phyloP scores from a whole-genome alignment of 2,113 vertebrate genomes.

The Cricetomys ansorgei region DNA sequence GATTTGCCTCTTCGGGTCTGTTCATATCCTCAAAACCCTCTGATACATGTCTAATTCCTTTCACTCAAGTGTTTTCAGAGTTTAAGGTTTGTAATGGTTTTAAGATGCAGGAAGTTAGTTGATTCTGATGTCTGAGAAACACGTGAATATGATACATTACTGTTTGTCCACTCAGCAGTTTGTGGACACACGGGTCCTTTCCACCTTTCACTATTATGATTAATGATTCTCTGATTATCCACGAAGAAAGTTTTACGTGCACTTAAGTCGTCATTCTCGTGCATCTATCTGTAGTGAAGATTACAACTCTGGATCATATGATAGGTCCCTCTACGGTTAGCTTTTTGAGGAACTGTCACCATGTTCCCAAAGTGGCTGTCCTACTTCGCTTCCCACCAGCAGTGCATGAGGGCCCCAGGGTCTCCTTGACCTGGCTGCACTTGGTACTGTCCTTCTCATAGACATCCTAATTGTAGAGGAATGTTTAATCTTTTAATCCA shows the following conservation, averaged over 20 bases:
- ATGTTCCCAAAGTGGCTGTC: background rate
- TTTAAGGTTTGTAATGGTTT: background rate
- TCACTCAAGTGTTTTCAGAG: background rate
- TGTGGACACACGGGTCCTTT: background rate
- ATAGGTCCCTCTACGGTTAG: background rate
- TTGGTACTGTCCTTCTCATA: background rate
- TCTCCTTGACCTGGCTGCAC: background rate
- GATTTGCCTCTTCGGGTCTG: constrained; percentile 4
- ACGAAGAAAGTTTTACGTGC: background rate
- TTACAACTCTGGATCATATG: background rate
- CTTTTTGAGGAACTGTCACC: background rate
- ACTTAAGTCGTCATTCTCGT: background rate
- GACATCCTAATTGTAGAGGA: too few species aligned
- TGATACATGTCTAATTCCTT: background rate
- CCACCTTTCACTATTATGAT: background rate
- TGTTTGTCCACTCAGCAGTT: background rate
- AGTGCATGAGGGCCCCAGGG: background rate
- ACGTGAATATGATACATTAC: background rate
- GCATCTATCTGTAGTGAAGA: background rate
- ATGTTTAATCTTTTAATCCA: too few species aligned
- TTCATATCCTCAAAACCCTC: background rate
- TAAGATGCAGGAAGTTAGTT: background rate
- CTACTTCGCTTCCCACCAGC: background rate
- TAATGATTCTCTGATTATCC: constrained; percentile 23
- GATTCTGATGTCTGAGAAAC: constrained; percentile 6